Conservation (phyloP, 2,113 vertebrate genomes). For the Hemichromis elongatus region DNA sequence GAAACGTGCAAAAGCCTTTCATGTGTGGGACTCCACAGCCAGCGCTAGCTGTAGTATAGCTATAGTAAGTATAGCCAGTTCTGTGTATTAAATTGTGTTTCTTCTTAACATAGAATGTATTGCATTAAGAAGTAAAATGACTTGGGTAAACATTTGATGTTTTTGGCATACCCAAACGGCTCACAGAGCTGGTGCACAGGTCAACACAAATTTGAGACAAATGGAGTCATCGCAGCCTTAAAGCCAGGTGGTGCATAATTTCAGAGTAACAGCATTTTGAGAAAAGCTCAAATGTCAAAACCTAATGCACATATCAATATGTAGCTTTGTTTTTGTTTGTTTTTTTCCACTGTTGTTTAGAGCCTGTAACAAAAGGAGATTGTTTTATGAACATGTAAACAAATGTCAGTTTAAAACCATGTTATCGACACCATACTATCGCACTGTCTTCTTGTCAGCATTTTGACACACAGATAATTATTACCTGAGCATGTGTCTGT, state of each 20-base stretch:
- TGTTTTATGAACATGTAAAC: neutral
- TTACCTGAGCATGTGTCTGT: neutral
- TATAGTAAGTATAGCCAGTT: neutral
- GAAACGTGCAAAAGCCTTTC: neutral
- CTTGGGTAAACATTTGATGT: neutral
- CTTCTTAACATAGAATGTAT: neutral
- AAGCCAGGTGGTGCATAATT: neutral
- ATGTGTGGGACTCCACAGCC: neutral
- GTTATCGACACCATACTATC: neutral
- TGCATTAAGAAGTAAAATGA: neutral
- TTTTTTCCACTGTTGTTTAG: neutral
- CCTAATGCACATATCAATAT: neutral
- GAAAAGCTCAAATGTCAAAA: neutral
- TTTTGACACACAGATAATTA: neutral
- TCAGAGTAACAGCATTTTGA: neutral
- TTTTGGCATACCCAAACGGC: neutral
- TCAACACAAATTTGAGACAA: neutral
- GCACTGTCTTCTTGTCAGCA: neutral
- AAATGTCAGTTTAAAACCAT: neutral
- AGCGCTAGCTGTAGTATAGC: neutral
- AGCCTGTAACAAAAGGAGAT: neutral
- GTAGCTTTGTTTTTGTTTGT: neutral
- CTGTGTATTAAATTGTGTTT: neutral
- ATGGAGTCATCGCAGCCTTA: neutral
- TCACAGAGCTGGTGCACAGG: neutral